Percentiles rank a stretch among this genome's conserved stretches.
phyloP scores from a whole-genome alignment of 2,888 invertebrate genomes.

The Liodrosophila aerea region DNA sequence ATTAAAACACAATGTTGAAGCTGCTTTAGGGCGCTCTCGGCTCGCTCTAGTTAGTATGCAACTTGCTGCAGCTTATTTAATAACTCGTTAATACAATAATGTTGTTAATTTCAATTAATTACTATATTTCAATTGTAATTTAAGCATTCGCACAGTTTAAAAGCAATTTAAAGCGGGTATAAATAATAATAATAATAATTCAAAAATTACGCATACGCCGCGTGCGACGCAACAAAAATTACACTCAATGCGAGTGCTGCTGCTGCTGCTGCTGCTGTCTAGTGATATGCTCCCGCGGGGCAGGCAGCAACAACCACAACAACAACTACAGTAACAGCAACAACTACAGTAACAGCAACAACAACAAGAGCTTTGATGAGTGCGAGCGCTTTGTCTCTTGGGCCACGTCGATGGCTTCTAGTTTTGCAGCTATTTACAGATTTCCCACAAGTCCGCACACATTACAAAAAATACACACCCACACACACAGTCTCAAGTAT shows the following conservation, averaged over 20 bases:
- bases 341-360: slow-evolving; percentile 15
- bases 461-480: slow-evolving; percentile 33
- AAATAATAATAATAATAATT: slow-evolving; percentile 31
- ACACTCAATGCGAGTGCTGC: slow-evolving; percentile 15
- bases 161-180: slow-evolving; percentile 17
- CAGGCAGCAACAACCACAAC: slow-evolving; percentile 17
- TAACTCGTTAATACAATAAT: no score
- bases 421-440: slow-evolving; percentile 75
- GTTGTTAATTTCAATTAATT: not conserved
- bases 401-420: slow-evolving; percentile 60
- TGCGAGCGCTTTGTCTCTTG: slow-evolving; percentile 55
- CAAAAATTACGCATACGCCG: slow-evolving; percentile 68
- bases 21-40: no score
- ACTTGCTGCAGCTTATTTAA: no score
- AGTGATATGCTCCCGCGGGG: slow-evolving; percentile 35
- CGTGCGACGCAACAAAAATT: slow-evolving; percentile 37
- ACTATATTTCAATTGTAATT: no score
- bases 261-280: slow-evolving; percentile 34
- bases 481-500: slow-evolving; percentile 15
- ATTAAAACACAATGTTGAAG: slow-evolving; percentile 4
- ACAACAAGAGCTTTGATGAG: slow-evolving; percentile 42
- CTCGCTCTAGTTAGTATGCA: no score
- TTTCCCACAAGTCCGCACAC: slow-evolving; percentile 72
- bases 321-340: slow-evolving; percentile 4
- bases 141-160: not conserved